Evolutionary conservation across 2,888 invertebrate genomes (phyloP), one percentile per base, ranked within the genome.

Genomic region (Tyria jacobaeae): DNA sequence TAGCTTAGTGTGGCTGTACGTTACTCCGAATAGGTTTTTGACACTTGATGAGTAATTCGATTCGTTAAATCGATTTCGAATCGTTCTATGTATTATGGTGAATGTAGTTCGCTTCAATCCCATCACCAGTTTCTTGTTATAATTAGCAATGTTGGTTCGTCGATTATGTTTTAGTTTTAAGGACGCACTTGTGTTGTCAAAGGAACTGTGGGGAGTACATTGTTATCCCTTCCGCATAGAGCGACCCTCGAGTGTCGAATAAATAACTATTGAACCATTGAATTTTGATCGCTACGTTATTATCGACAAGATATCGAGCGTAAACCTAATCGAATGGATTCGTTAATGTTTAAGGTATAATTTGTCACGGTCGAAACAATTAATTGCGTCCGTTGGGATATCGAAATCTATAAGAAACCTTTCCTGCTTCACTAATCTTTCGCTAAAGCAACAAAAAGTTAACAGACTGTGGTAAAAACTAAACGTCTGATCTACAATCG

Each of bases 151-250:
- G 56, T 58, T 67, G 64, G 57, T 60, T 55, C 64, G 25, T 24
- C 34, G 37, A 24, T 66, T 68, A 60, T 58, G 39, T 41, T 51
- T 52, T 64, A 60, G 59, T 66, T 66, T 61, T 71, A 75, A 75
- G 64, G 59, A 66, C 60, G 62, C 67, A 57, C 67, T 65, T 57
- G 61, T 62, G 63, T 54, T 62, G 67, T 59, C 41, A 51, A 48
- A 39, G 31, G 50, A 60, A 67, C 69, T 66, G 68, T 63, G 60
- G 55, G 56, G 31, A 10, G 35, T 41, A 52, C 34, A 39, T 61
- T 47, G 57, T 54, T 31, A 17, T 27, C 54, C 54, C 41, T 9
- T 27, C 39, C 54, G 54, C 25, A 39, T 21, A n/a, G 34, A 17
- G 55, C 27, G 37, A 25, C 53, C 35, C 24, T 15, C 52, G 35